phyloP scores from a whole-genome alignment of 1,140 invertebrate genomes.

The Lordiphosa collinella region DNA sequence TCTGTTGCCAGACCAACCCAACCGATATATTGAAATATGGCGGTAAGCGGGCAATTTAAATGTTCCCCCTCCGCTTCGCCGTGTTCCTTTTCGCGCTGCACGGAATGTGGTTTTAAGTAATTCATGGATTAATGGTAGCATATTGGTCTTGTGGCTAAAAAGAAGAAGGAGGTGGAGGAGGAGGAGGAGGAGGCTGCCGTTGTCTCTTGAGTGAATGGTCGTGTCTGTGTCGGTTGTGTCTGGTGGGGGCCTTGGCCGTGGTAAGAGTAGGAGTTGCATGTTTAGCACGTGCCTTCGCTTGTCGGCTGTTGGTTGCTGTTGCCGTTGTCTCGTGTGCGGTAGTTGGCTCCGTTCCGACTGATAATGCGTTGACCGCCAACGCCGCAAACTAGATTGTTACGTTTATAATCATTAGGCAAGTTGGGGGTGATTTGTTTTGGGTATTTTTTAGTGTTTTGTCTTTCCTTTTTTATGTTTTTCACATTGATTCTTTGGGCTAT shows the following conservation, averaged over 20 bases:
- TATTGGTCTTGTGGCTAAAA: constrained; percentile 51
- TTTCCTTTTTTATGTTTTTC: constrained; percentile 2
- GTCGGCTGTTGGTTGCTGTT: constrained; percentile 31
- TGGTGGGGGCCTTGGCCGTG: constrained; percentile 48
- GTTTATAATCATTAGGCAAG: constrained; percentile 71
- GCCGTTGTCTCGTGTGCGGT: constrained; percentile 48
- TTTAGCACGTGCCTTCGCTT: constrained; percentile 67
- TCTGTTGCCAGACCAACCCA: neutral
- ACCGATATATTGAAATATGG: constrained; percentile 75
- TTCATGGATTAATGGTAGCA: constrained; percentile 77
- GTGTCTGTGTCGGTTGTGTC: constrained; percentile 38
- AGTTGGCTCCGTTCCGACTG: constrained; percentile 45
- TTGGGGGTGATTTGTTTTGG: constrained; percentile 32
- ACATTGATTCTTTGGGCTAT: constrained; percentile 46
- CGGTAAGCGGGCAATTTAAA: constrained; percentile 76
- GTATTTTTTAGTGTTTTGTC: constrained; percentile 7
- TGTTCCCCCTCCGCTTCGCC: constrained; percentile 29
- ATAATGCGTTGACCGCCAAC: constrained; percentile 76
- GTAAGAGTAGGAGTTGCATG: constrained; percentile 75
- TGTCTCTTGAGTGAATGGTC: constrained; percentile 68
- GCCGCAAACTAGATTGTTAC: constrained; percentile 70
- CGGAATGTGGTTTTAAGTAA: constrained; percentile 76
- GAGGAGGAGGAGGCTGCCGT: neutral
- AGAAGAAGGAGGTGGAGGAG: neutral
- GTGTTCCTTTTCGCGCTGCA: constrained; percentile 27